Evolutionary conservation across 2,888 invertebrate genomes (phyloP).

Genomic region (Carterocephalus palaemon): DNA sequence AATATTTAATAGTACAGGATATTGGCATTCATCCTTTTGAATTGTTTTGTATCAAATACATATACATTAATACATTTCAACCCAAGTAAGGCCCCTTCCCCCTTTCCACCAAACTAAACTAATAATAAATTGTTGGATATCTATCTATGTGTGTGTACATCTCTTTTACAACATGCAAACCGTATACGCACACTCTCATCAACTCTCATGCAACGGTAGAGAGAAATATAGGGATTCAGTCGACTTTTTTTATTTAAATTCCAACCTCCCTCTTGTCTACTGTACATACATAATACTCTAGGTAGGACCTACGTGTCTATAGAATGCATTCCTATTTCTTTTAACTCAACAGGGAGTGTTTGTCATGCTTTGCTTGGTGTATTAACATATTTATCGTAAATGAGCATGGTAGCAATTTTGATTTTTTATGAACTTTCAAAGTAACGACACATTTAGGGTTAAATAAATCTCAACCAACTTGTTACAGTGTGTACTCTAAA

Average conservation of each 20-base stretch:
- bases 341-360: conserved; percentile 25
- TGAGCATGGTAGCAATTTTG: too few relatives aligned
- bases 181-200: conserved; percentile 44
- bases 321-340: conserved; percentile 40
- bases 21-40: too few relatives aligned
- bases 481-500: too few relatives aligned
- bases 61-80: conserved; percentile 34
- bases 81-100: conserved; percentile 46
- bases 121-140: conserved; percentile 34
- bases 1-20: neutral
- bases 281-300: too few relatives aligned
- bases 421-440: too few relatives aligned
- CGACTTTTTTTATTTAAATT: conserved; percentile 41
- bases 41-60: conserved; percentile 5
- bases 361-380: conserved; percentile 20
- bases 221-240: conserved; percentile 55
- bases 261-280: conserved; percentile 55
- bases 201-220: conserved; percentile 39
- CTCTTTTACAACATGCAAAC: conserved; percentile 42
- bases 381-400: too few relatives aligned
- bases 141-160: conserved; percentile 40
- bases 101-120: conserved; percentile 7
- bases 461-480: too few relatives aligned
- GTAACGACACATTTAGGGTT: too few relatives aligned
- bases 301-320: conserved; percentile 32